Percentiles rank a stretch among this genome's conserved stretches.
Evolutionary conservation across 1,140 invertebrate species (phyloP).

Genomic region (Zaprionus gabonicus): DNA sequence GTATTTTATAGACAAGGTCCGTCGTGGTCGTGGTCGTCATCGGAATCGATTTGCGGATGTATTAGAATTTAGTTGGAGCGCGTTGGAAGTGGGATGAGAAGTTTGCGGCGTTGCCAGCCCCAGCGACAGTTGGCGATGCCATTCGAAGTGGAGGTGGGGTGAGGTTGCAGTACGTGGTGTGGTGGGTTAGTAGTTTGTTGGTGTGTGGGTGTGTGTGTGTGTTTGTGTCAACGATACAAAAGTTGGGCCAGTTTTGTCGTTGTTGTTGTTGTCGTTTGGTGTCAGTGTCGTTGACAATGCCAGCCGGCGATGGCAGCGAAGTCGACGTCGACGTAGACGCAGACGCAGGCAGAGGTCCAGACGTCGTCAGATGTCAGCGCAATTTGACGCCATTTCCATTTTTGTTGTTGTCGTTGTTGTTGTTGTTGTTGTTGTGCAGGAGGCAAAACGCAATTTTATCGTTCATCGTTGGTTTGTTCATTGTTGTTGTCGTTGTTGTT

Average conservation of each 20-base stretch:
- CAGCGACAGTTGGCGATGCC: constrained; percentile 37
- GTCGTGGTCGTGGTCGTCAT: constrained; percentile 23
- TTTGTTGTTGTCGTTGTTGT: constrained; percentile 21
- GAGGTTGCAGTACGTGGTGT: background rate
- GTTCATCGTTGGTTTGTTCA: constrained; percentile 1
- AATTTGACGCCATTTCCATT: constrained; percentile 84
- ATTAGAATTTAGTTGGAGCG: constrained; percentile 65
- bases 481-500: background rate
- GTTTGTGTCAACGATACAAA: constrained; percentile 39
- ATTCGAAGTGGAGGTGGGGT: background rate
- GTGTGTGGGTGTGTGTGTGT: background rate
- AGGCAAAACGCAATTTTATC: constrained; percentile 63
- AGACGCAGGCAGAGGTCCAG: constrained; percentile 3
- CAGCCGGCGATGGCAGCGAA: constrained; percentile 10
- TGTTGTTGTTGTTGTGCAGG: background rate
- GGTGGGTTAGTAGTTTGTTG: constrained; percentile 2
- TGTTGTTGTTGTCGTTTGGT: constrained; percentile 46
- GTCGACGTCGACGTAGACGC: background rate
- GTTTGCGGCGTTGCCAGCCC: constrained; percentile 27
- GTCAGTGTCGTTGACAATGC: constrained; percentile 74
- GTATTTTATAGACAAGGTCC: constrained; percentile 37
- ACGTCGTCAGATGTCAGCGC: constrained; percentile 79
- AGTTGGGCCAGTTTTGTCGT: constrained; percentile 45
- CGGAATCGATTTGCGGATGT: constrained; percentile 69
- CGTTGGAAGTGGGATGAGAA: constrained; percentile 18